Evolutionary conservation across 2,888 invertebrate genomes (phyloP).

Genomic region (Thera obeliscata): DNA sequence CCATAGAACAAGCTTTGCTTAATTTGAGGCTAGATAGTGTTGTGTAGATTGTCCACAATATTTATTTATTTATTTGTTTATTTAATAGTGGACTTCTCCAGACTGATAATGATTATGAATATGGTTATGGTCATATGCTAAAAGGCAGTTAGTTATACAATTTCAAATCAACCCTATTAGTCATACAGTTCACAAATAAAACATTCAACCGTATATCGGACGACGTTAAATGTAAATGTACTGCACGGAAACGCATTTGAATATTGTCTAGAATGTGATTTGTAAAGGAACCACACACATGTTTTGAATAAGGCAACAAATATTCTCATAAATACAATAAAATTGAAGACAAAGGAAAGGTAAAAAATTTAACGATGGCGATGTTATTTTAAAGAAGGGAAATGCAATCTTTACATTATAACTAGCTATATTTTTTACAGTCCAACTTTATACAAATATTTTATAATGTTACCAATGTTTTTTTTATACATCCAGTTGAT

Average conservation of each 20-base stretch:
- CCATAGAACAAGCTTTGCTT: too few relatives aligned
- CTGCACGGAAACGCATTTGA: conserved; percentile 58
- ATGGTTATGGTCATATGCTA: conserved; percentile 22
- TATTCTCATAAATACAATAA: conserved; percentile 32
- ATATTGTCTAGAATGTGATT: conserved; percentile 49
- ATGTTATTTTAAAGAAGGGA: conserved; percentile 12
- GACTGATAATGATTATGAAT: neutral
- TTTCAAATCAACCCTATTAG: conserved; percentile 42
- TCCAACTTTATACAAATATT: too few relatives aligned
- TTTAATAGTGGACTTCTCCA: neutral
- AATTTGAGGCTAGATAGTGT: too few relatives aligned
- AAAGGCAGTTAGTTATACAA: conserved; percentile 31
- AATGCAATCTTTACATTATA: neutral
- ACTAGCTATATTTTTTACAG: too few relatives aligned
- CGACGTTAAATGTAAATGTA: conserved; percentile 58
- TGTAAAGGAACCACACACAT: conserved; percentile 50
- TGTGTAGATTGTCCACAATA: too few relatives aligned
- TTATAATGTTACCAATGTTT: too few relatives aligned
- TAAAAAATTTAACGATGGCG: conserved; percentile 23
- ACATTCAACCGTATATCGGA: conserved; percentile 44
- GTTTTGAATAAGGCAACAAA: conserved; percentile 41
- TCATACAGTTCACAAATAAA: conserved; percentile 46
- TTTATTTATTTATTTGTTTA: too few relatives aligned
- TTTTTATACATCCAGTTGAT: too few relatives aligned
- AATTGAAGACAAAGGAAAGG: conserved; percentile 28